Base-by-base conservation (phyloP, 2,888 invertebrate genomes). In the Caenorhabditis sp. region DNA sequence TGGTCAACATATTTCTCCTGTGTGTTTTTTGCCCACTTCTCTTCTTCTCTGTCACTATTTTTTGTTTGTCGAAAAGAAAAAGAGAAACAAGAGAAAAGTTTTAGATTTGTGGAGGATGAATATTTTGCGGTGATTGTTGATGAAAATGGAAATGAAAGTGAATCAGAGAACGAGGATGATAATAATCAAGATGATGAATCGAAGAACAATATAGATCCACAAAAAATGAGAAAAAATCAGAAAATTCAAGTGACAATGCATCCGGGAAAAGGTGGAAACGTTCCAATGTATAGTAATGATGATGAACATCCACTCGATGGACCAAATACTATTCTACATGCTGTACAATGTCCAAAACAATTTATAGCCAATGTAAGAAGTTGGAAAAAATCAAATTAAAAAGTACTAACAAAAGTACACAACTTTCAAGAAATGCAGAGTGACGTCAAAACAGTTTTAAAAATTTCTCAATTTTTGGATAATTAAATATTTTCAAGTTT, bases 221-320 rank as follows among this genome's bases (percentile, higher is more conserved):
- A 76, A 70, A 72, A 73, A 52, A 17, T 57, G 54, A 54, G 63
- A 53, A 60, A 67, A 26, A 63, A 52, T 31, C 21, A 65, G 61
- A 70, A 68, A 21, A 62, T 67, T 49, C 63, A 62, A 25, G 50
- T 64, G 21, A 64, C 53, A 1, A 71, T 62, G 27, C 76, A 66
- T 66, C 67, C 70, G 8, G 71, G 71, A 17, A 68, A 68, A 69
- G 73, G 67, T 68, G 61, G 78, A 36, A 36, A 70, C 62, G 49
- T 78, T 53, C 64, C 82, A 69, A 61, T 79, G 54, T 69, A 78
- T 67, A 50, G 73, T 67, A 77, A 76, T 43, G 77, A 76, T 14
- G 80, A 83, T 63, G 72, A 80, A 25, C 78, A 76, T 23, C 83
- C 85, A 10, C 65, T 85, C 56, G 83, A 84, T 63, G 77, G 78